Conservation (phyloP, 2,113 vertebrate genomes). For the Calidris pygmaea region DNA sequence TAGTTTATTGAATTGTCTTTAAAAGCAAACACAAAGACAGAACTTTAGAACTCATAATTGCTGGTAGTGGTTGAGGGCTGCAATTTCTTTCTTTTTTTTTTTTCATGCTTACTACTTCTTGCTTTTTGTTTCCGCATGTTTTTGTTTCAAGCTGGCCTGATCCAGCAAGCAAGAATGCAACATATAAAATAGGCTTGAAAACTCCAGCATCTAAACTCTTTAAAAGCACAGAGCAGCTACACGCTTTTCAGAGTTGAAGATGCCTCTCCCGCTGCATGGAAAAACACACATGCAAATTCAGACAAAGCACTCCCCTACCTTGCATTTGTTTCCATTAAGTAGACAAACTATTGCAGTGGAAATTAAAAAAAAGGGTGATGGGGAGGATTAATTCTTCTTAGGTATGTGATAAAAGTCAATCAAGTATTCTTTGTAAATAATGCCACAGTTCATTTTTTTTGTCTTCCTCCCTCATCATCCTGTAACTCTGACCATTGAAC, state of each 20-base stretch:
- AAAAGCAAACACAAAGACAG: conserved; percentile 53
- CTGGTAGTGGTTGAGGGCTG: conserved; percentile 9
- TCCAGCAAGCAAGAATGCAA: conserved; percentile 47
- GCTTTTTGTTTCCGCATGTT: conserved; percentile 53
- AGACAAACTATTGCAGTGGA: conserved; percentile 46
- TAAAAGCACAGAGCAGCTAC: conserved; percentile 29
- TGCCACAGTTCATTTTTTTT: conserved; percentile 13
- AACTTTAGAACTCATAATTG: conserved; percentile 68
- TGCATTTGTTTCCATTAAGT: conserved; percentile 50
- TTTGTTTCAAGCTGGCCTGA: conserved; percentile 52
- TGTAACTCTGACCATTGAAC: conserved; percentile 53
- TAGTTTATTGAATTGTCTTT: conserved; percentile 25
- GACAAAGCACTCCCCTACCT: conserved; percentile 58
- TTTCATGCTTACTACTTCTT: conserved; percentile 37
- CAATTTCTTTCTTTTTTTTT: not conserved
- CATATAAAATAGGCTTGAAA: conserved; percentile 30
- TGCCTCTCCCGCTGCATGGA: not conserved
- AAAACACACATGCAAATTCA: conserved; percentile 51
- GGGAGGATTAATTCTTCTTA: conserved; percentile 26
- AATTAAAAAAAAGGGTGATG: conserved; percentile 18
- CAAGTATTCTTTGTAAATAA: conserved; percentile 55
- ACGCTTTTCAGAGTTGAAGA: conserved; percentile 40
- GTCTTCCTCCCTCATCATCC: conserved; percentile 31
- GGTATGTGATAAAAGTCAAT: conserved; percentile 40
- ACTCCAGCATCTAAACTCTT: conserved; percentile 53